phyloP scores from a whole-genome alignment of 1,140 invertebrate species.

The Chymomyza costata region DNA sequence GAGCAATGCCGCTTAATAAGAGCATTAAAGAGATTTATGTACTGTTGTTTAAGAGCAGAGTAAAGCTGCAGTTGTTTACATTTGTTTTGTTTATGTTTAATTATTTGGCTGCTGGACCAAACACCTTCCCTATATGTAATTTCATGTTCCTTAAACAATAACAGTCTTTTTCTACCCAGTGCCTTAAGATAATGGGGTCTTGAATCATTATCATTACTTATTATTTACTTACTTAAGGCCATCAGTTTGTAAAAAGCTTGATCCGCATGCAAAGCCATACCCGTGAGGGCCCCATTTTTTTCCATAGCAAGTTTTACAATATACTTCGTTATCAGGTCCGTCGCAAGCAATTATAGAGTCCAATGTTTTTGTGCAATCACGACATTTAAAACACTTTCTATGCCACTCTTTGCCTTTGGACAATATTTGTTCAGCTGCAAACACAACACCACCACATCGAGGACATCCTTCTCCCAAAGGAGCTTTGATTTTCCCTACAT shows the following conservation, averaged over 20 bases:
- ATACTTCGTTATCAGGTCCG: slow-evolving; percentile 90
- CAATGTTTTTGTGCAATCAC: slow-evolving; percentile 90
- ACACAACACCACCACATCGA: slow-evolving; percentile 90
- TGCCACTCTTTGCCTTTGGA: slow-evolving; percentile 93
- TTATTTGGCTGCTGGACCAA: no score
- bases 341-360: slow-evolving; percentile 94
- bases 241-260: slow-evolving; percentile 91
- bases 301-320: slow-evolving; percentile 78
- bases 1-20: no score
- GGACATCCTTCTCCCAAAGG: slow-evolving; percentile 89
- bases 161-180: no score
- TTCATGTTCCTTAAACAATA: no score
- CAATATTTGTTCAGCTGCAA: slow-evolving; percentile 90
- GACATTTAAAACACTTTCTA: slow-evolving; percentile 97
- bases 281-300: slow-evolving; percentile 95
- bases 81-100: no score
- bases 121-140: no score
- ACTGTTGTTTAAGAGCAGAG: no score
- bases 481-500: slow-evolving; percentile 86
- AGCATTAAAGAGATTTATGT: no score
- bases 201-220: no score
- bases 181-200: no score
- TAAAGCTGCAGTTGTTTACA: no score
- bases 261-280: slow-evolving; percentile 94
- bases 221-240: slow-evolving; percentile 85